Conservation (phyloP, 2,113 vertebrate species). For the Vicugna pacos region DNA sequence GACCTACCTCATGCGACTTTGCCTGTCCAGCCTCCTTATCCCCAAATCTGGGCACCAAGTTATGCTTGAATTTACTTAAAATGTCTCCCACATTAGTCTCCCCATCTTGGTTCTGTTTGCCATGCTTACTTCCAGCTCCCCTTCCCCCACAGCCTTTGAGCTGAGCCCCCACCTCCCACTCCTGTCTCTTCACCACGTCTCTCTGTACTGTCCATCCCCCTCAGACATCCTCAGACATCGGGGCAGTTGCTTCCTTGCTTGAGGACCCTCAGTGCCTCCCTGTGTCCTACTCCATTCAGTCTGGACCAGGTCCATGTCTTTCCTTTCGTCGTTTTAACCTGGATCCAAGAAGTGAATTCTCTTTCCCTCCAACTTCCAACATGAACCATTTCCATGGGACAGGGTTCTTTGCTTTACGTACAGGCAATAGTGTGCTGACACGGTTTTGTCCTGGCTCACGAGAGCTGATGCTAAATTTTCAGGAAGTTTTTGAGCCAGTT, state of each 20-base stretch:
- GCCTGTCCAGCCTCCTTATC: not conserved
- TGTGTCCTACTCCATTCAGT: not conserved
- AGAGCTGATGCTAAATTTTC: not conserved
- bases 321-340: not conserved
- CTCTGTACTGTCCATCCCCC: fast-evolving
- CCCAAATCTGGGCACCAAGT: not conserved
- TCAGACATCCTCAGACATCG: not conserved
- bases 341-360: not conserved
- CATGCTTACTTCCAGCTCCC: not conserved
- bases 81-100: not conserved
- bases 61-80: not conserved
- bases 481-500: not conserved
- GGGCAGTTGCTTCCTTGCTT: not conserved
- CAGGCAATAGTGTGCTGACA: not conserved
- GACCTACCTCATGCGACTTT: too few relatives aligned
- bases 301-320: not conserved
- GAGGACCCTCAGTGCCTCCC: not conserved
- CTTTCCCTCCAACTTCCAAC: not conserved
- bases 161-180: not conserved
- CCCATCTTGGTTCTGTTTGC: not conserved
- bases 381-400: not conserved
- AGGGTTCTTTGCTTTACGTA: not conserved
- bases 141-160: not conserved
- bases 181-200: not conserved
- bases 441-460: not conserved